These are phyloP conservation scores for Drosophila carrolli DNA, from an alignment of 1,140 invertebrate genomes.

Conservation along the genomic window DNA sequence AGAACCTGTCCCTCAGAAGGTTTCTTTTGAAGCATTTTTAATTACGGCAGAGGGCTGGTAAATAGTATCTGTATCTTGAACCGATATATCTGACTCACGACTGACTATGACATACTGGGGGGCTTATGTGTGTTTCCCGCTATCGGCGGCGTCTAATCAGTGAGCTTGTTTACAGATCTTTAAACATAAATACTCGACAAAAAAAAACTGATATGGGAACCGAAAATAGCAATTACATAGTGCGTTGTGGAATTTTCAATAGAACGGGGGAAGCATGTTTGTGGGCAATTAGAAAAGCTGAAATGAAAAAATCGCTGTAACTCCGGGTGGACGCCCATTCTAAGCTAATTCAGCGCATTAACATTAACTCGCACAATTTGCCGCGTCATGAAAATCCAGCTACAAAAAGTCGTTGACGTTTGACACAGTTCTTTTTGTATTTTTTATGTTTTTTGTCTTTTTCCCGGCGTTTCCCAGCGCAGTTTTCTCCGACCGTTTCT, in stretches of 20 bases:
- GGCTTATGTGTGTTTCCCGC: slow-evolving; percentile 22
- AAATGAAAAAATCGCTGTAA: slow-evolving; percentile 36
- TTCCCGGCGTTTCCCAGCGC: slow-evolving; percentile 58
- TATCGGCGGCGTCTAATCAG: slow-evolving; percentile 50
- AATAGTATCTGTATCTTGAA: slow-evolving; percentile 32
- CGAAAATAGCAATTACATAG: slow-evolving; percentile 74
- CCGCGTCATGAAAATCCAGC: slow-evolving; percentile 53
- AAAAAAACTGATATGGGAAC: slow-evolving; percentile 34
- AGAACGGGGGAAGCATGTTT: slow-evolving; percentile 27
- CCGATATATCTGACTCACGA: slow-evolving; percentile 30
- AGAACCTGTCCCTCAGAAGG: slow-evolving; percentile 8
- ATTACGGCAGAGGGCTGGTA: slow-evolving; percentile 27
- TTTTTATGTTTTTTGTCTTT: slow-evolving; percentile 41
- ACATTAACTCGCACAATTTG: slow-evolving; percentile 77
- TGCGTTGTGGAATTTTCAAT: slow-evolving; percentile 11
- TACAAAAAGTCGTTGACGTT: slow-evolving; percentile 70
- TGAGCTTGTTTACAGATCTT: slow-evolving; percentile 60
- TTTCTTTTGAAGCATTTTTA: slow-evolving; percentile 12
- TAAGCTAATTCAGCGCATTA: slow-evolving; percentile 78
- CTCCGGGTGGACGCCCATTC: slow-evolving; percentile 53
- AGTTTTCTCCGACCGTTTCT: slow-evolving; percentile 59
- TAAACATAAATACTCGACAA: slow-evolving; percentile 59
- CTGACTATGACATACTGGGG: slow-evolving; percentile 31
- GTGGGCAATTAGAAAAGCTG: slow-evolving; percentile 55
- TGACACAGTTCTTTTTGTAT: slow-evolving; percentile 60